Evolutionary conservation across 2,888 invertebrate species (phyloP), one percentile per base, ranked within the genome.

Genomic region (Eupithecia subumbrata): DNA sequence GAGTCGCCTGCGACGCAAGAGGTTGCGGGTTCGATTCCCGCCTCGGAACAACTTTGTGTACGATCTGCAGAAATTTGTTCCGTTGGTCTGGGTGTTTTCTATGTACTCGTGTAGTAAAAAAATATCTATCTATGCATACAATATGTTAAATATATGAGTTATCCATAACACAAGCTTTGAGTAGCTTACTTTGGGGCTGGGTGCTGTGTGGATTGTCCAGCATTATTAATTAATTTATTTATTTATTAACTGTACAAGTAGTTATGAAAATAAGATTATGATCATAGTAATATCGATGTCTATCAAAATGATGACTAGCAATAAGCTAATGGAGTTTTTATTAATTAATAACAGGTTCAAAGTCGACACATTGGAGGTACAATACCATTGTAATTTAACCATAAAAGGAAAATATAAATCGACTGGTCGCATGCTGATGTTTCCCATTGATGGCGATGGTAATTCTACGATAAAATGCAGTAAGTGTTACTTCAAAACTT

Each of bases 351-450:
- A 18, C 84, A 92, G 92, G 68, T 79, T 86, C 18, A 72, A 77
- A 52, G 84, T 80, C 16, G 83, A 89, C 56, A 83, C 77, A 16
- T 78, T 89, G 30, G 88, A 91, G 72, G 74, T 85, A 0, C 86
- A 87, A 71, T 78, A 89, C n/a, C 88, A 86, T 73, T 92, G 92
- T 78, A 90, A 90, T 78, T 78, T 92, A 67, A 86, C 86, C 1
- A 86, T 91, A 37, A 87, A 85, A 78, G 91, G 92, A 11, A 90
- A 87, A 78, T 92, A 92, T 78, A 85, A 82, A 48, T 90, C 92
- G 1, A 81, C 81, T 2, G 92, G 92, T 5, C 82, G 81, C 45
- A 81, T 92, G 52, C 83, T 91, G 0, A 79, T 89, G 83, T 91
- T 92, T 40, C 82, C 85, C 0, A 86, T 92, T 11, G 83, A 92